These are phyloP conservation scores for Glyptemys insculpta DNA, from an alignment of 2,797 vertebrate genomes.

Conservation along the genomic window DNA sequence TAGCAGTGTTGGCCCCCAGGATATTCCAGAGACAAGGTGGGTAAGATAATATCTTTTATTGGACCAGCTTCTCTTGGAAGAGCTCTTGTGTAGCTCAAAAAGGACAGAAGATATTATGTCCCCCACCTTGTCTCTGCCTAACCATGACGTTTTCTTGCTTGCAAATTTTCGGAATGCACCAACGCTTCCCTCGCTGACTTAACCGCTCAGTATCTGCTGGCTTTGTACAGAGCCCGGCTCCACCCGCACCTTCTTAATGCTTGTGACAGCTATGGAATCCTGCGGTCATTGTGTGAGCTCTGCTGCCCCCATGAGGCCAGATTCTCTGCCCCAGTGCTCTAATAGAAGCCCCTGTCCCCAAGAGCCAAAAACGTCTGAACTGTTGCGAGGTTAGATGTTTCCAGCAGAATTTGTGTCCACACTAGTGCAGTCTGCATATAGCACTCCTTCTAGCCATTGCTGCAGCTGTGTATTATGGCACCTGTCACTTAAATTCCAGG, in stretches of 20 bases:
- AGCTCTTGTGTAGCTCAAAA: neutral
- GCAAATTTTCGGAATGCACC: neutral
- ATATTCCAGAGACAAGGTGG: neutral
- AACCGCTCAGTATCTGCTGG: neutral
- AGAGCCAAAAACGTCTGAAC: neutral
- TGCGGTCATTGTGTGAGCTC: neutral
- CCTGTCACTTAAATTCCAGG: neutral
- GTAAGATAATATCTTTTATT: neutral
- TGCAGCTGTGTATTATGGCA: neutral
- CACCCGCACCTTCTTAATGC: neutral
- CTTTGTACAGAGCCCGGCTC: fast-evolving
- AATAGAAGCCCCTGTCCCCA: fast-evolving
- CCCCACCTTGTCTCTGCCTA: neutral
- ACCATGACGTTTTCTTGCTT: neutral
- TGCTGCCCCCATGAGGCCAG: constrained; percentile 43
- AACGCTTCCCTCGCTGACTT: neutral
- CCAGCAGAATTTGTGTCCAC: neutral
- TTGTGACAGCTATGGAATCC: neutral
- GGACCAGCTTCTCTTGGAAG: neutral
- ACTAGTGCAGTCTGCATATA: neutral
- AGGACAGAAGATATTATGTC: neutral
- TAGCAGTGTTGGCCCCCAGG: neutral
- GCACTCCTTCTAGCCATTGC: neutral
- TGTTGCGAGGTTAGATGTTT: neutral
- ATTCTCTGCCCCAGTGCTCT: neutral